Base-by-base conservation (phyloP, 2,888 invertebrate species). In the Agrotis exclamationis region DNA sequence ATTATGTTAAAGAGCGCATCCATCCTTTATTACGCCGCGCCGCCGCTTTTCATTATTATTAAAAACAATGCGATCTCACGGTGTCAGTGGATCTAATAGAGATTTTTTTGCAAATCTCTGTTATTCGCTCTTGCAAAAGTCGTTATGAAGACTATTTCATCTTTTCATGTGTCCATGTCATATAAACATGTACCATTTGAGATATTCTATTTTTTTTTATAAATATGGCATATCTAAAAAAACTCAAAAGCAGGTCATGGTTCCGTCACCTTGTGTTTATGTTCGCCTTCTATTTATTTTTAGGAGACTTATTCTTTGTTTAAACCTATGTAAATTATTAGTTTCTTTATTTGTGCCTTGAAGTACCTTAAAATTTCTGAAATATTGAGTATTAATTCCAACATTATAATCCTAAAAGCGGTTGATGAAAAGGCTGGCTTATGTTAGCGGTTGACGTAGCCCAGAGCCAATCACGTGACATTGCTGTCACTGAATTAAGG, bases 1-100 rank as follows among this genome's bases (percentile, higher is more conserved):
- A 28, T n/a, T 54, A 18, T 24, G 28, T n/a, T 39, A 39, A 11
- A 0, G 13, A n/a, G 39, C 20, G 39, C 14, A 63, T 63, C 63
- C 76, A 73, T 79, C 67, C 51, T 64, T 44, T 74, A 77, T 74
- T 70, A 81, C 79, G 81, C 81, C 67, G 72, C 79, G 81, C 81
- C 67, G 72, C 60, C 70, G 20, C 60, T 54, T 9, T 14, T 56
- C 14, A 64, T 60, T 77, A 72, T 80, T n/a, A 54, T 54, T 28
- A 54, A 28, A 74, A 81, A 80, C 78, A 80, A 67, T 51, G 66
- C 60, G 20, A 44, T 81, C 82, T 77, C 70, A 57, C 72, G 66
- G 54, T 60, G 24, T 56, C 50, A 24, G 20, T 18, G 45, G 57
- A 67, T 72, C 28, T 64, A 4, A 70, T 57, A 16, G 28, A 57